Conservation (phyloP, 53 echinoderm and acorn worm species). For the Pentamera pediparva region DNA sequence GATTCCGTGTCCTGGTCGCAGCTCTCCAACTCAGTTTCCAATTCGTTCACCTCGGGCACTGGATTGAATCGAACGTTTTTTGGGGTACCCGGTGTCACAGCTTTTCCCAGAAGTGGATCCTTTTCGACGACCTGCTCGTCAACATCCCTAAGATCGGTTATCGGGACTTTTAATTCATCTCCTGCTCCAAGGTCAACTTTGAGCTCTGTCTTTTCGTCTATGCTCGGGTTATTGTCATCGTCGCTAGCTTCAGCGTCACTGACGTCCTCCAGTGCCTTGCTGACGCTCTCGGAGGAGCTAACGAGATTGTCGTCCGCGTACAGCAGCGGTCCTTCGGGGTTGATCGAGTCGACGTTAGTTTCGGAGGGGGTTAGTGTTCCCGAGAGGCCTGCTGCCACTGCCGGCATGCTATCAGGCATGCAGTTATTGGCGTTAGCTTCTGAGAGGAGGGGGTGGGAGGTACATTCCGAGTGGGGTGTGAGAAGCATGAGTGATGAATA, state of each 20-base stretch:
- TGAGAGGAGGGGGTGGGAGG: too few species aligned
- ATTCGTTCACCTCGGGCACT: slow-evolving; percentile 84
- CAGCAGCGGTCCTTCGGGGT: too few species aligned
- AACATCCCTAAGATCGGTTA: not conserved
- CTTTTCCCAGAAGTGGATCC: slow-evolving; percentile 25
- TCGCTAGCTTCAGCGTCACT: slow-evolving; percentile 26
- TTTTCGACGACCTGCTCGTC: slow-evolving; percentile 18
- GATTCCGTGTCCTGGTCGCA: not conserved
- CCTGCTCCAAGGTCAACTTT: not conserved
- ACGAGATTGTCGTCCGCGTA: slow-evolving; percentile 11
- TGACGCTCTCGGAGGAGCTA: slow-evolving; percentile 27
- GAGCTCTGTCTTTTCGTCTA: not conserved
- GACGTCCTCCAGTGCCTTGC: slow-evolving; percentile 16
- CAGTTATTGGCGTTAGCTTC: slow-evolving; percentile 17
- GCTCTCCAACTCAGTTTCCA: slow-evolving; percentile 46
- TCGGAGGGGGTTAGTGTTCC: not conserved
- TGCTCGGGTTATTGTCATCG: slow-evolving; percentile 11
- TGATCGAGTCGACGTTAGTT: slow-evolving; percentile 18
- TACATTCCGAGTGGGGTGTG: slow-evolving; percentile 1
- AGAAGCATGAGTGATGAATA: slow-evolving; percentile 11
- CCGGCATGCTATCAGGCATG: slow-evolving; percentile 30
- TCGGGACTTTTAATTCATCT: not conserved
- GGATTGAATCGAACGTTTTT: slow-evolving; percentile 96
- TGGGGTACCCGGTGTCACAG: slow-evolving; percentile 29
- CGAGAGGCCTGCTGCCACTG: not conserved